These are phyloP conservation scores for Drosophila insularis DNA, from an alignment of 1,140 invertebrate genomes.

Conservation along the genomic window DNA sequence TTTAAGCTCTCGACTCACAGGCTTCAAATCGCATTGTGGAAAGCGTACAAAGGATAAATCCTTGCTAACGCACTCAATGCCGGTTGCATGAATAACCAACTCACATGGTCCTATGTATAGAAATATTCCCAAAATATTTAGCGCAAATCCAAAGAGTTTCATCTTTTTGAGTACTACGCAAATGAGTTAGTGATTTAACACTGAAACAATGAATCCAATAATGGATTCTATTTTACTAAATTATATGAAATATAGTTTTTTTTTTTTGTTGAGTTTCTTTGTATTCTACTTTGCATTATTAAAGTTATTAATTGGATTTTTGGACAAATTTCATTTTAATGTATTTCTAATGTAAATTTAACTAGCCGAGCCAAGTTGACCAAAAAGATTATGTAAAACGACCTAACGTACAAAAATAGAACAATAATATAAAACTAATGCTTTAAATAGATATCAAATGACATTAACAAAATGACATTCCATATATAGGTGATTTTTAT, in stretches of 20 bases:
- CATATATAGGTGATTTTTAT: too few relatives aligned
- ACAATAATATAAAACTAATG: too few relatives aligned
- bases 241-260: background rate
- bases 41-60: background rate
- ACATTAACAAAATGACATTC: too few relatives aligned
- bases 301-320: background rate
- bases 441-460: too few relatives aligned
- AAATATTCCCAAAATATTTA: background rate
- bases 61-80: background rate
- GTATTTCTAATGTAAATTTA: background rate
- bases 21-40: background rate
- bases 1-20: background rate
- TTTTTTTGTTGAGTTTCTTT: background rate
- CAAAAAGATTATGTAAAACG: background rate
- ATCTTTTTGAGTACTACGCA: background rate
- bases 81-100: background rate
- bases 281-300: background rate
- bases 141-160: background rate
- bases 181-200: background rate
- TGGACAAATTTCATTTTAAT: background rate
- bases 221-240: background rate
- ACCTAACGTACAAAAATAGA: background rate
- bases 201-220: background rate
- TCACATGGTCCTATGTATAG: background rate
- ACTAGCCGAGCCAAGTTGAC: background rate